Conservation (phyloP, 2,113 vertebrate species). For the Orcinus orca region DNA sequence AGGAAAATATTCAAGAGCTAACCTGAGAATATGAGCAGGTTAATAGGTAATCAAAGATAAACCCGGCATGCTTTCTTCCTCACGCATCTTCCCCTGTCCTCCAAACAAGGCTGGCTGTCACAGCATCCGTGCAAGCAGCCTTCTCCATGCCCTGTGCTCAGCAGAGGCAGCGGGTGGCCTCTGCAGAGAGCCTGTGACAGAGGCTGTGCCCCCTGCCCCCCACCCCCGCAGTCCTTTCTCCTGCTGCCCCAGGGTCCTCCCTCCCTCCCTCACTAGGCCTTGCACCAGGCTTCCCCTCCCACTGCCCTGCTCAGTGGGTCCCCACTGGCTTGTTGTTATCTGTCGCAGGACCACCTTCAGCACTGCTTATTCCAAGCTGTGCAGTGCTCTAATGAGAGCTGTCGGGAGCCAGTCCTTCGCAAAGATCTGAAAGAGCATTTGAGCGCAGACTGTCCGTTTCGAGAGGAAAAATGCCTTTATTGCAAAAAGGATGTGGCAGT, state of each 20-base stretch:
- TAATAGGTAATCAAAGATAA: background rate
- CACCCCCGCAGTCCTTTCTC: too few relatives aligned
- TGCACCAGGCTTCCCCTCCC: background rate
- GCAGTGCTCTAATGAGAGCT: constrained; percentile 84
- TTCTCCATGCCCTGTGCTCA: too few relatives aligned
- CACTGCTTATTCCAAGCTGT: constrained; percentile 85
- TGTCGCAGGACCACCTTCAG: constrained; percentile 87
- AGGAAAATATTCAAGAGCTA: background rate
- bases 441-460: constrained; percentile 79
- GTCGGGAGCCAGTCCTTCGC: constrained; percentile 82
- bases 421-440: constrained; percentile 86
- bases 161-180: background rate
- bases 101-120: background rate
- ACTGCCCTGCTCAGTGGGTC: background rate
- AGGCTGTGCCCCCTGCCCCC: fast-evolving
- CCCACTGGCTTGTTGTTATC: background rate
- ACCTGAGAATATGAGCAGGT: background rate
- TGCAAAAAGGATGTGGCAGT: constrained; percentile 81
- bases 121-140: background rate
- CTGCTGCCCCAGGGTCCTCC: background rate
- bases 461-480: constrained; percentile 85
- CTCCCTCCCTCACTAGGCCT: background rate
- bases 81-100: background rate
- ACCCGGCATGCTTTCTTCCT: background rate
- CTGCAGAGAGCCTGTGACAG: background rate